Evolutionary conservation across 35 echinoderm and acorn worm species (phyloP).

Genomic region (Heliocidaris erythrogramma): DNA sequence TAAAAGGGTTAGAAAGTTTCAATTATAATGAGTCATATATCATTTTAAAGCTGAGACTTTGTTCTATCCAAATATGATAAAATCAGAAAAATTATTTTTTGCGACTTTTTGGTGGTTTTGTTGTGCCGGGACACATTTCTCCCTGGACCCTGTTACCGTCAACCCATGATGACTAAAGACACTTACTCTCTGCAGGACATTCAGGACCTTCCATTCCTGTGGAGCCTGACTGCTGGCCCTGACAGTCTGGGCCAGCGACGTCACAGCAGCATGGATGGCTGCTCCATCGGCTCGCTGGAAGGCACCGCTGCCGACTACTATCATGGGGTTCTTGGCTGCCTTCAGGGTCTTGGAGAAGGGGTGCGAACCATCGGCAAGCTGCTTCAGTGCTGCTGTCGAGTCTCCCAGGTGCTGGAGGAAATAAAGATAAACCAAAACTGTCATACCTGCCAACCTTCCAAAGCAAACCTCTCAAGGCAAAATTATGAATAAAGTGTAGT

Average conservation of each 20-base stretch:
- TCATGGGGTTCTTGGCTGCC: constrained; percentile 82
- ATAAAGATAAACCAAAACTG: neutral
- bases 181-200: constrained; percentile 96
- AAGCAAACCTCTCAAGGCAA: too few relatives aligned
- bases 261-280: constrained; percentile 75
- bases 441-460: too few relatives aligned
- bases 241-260: constrained; percentile 71
- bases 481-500: too few relatives aligned
- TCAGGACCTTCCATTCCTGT: constrained; percentile 87
- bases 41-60: too few relatives aligned
- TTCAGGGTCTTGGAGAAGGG: constrained; percentile 75
- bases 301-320: constrained; percentile 92
- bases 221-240: constrained; percentile 61
- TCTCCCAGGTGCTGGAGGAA: constrained; percentile 85
- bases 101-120: too few relatives aligned
- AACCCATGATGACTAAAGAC: neutral
- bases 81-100: too few relatives aligned
- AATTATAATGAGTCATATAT: too few relatives aligned
- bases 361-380: constrained; percentile 83
- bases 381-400: constrained; percentile 50
- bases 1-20: too few relatives aligned
- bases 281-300: constrained; percentile 84
- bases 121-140: too few relatives aligned
- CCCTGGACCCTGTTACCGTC: neutral
- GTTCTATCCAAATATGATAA: too few relatives aligned